Evolutionary conservation across 2,888 invertebrate genomes (phyloP).

Genomic region (Vandiemenella viatica): DNA sequence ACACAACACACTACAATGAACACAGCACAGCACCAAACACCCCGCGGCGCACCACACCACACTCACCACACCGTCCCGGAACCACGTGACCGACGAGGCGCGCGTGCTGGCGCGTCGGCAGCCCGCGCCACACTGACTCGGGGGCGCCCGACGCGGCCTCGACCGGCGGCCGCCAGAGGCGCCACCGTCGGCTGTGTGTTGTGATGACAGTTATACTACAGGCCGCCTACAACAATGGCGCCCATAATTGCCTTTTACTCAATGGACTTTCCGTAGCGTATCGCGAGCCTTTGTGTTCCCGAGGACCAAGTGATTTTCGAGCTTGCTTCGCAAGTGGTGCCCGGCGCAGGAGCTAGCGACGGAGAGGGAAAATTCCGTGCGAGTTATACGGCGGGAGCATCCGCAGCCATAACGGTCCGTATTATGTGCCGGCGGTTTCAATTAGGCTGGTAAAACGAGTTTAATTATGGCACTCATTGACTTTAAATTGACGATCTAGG

Average conservation of each 20-base stretch:
- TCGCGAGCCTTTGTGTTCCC: slow-evolving; percentile 1
- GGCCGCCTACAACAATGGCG: slow-evolving; percentile 15
- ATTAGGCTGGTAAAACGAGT: slow-evolving; percentile 8
- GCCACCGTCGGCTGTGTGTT: neutral
- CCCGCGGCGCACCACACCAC: too few species aligned
- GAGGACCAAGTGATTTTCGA: slow-evolving; percentile 2
- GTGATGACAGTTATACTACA: slow-evolving; percentile 14
- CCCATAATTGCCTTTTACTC: slow-evolving; percentile 16
- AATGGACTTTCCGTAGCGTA: slow-evolving; percentile 14
- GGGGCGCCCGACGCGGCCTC: slow-evolving; percentile 2
- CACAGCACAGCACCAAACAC: too few species aligned
- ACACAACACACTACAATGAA: too few species aligned
- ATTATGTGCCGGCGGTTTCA: slow-evolving; percentile 9
- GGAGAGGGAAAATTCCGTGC: slow-evolving; percentile 9
- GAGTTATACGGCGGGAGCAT: slow-evolving; percentile 7
- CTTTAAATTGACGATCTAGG: slow-evolving; percentile 5
- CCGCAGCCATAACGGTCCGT: neutral
- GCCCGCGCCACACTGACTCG: neutral
- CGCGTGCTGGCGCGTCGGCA: neutral
- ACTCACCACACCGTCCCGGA: too few species aligned
- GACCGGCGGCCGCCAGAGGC: slow-evolving; percentile 1
- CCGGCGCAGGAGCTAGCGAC: neutral
- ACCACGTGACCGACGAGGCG: too few species aligned
- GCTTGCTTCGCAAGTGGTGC: neutral
- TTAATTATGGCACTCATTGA: slow-evolving; percentile 12